These are phyloP conservation scores for Strix uralensis DNA, from an alignment of 2,113 vertebrate species.

Conservation along the genomic window DNA sequence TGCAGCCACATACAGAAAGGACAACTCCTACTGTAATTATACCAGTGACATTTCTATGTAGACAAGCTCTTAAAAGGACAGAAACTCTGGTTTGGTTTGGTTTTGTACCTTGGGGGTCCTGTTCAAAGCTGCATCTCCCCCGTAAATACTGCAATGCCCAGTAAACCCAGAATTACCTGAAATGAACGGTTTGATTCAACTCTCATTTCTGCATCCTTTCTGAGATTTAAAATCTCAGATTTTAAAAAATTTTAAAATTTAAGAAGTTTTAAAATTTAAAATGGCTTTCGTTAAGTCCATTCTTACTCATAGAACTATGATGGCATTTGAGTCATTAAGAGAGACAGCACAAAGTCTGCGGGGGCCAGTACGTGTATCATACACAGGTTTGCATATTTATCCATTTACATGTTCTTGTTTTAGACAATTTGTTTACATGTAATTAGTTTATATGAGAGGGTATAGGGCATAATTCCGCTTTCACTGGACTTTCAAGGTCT, in stretches of 20 bases:
- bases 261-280: neutral
- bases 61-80: neutral
- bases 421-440: neutral
- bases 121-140: neutral
- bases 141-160: neutral
- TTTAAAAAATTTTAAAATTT: too few relatives aligned
- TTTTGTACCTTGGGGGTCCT: neutral
- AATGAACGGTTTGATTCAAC: neutral
- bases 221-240: neutral
- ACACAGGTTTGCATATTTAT: neutral
- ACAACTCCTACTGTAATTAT: neutral
- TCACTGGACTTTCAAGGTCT: neutral
- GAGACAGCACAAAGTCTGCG: neutral
- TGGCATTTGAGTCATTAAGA: neutral
- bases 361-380: neutral
- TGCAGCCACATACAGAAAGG: neutral
- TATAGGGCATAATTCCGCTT: neutral
- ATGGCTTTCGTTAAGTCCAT: constrained; percentile 3
- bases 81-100: neutral
- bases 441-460: neutral
- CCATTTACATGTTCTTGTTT: neutral
- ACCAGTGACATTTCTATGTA: neutral
- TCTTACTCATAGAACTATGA: neutral
- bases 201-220: neutral
- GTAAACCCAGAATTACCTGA: neutral